Evolutionary conservation across 1,140 invertebrate species (phyloP).

Genomic region (Holcopasites calliopsidis): DNA sequence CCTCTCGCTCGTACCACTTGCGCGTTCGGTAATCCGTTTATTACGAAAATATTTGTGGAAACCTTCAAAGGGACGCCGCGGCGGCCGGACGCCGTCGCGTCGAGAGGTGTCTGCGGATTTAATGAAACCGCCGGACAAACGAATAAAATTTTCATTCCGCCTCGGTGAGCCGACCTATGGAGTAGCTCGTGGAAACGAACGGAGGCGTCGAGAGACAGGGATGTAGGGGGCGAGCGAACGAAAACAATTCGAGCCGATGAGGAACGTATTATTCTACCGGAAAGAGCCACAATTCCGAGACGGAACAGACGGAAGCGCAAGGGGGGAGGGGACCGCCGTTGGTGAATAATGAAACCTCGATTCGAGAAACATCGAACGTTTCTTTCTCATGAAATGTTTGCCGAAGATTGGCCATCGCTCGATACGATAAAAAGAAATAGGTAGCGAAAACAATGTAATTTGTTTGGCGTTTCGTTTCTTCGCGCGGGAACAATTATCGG

Average conservation of each 20-base stretch:
- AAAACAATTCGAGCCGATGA: conserved; percentile 51
- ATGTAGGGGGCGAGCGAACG: conserved; percentile 22
- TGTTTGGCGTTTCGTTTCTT: no score
- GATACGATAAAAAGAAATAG: not conserved
- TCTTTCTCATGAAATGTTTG: conserved; percentile 20
- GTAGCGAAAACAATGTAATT: not conserved
- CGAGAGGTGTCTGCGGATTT: conserved; percentile 59
- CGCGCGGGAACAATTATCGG: no score
- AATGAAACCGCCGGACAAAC: conserved; percentile 59
- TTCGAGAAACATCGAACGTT: conserved; percentile 37
- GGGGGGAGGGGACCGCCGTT: not conserved
- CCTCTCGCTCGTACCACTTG: conserved; percentile 7
- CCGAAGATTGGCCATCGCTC: not conserved
- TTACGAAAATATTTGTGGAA: conserved; percentile 58
- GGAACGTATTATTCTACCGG: conserved; percentile 34
- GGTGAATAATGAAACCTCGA: conserved; percentile 37
- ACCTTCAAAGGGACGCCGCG: conserved; percentile 39
- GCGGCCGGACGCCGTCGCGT: conserved; percentile 25
- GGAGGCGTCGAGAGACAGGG: conserved; percentile 11
- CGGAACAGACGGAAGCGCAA: not conserved
- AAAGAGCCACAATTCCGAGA: conserved; percentile 42
- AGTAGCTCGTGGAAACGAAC: conserved; percentile 47
- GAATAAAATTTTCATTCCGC: conserved; percentile 60
- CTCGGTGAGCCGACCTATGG: conserved; percentile 19
- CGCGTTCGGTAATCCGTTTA: conserved; percentile 48